Evolutionary conservation across 2,888 invertebrate genomes (phyloP).

Genomic region (Pasiphila rectangulata): DNA sequence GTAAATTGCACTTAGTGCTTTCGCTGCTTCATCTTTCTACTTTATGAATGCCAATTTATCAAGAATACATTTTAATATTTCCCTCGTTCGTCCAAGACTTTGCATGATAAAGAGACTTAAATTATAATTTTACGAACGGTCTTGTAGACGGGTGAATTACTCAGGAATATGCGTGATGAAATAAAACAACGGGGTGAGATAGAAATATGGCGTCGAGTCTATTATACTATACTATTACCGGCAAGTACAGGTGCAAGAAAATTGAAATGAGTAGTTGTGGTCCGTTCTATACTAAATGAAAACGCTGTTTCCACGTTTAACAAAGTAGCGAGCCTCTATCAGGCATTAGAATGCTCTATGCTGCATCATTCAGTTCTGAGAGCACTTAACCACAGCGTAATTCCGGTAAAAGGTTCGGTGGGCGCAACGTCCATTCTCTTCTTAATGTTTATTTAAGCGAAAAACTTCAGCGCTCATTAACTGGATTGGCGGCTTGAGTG

Average conservation of each 20-base stretch:
- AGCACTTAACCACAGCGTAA: constrained; percentile 67
- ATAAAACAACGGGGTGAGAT: too few relatives aligned
- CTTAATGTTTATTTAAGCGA: constrained; percentile 76
- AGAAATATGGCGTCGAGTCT: too few relatives aligned
- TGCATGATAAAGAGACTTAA: too few relatives aligned
- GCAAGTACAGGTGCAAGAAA: too few relatives aligned
- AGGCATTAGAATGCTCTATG: constrained; percentile 37
- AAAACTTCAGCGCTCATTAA: constrained; percentile 72
- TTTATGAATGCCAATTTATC: constrained; percentile 3
- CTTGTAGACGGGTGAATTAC: too few relatives aligned
- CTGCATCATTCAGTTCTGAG: constrained; percentile 51
- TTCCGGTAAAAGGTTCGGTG: constrained; percentile 70
- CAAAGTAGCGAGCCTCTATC: constrained; percentile 11
- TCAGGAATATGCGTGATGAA: too few relatives aligned
- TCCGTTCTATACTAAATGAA: too few relatives aligned
- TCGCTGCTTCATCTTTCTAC: not conserved
- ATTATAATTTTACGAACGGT: too few relatives aligned
- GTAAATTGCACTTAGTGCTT: constrained; percentile 7
- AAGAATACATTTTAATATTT: not conserved
- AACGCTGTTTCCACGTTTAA: not conserved
- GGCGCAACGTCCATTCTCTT: constrained; percentile 61
- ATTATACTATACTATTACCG: too few relatives aligned
- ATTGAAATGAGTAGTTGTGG: too few relatives aligned
- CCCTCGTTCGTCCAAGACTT: too few relatives aligned
- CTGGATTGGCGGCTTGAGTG: constrained; percentile 57